phyloP scores from a whole-genome alignment of 2,888 invertebrate genomes.

The Dryobota labecula region DNA sequence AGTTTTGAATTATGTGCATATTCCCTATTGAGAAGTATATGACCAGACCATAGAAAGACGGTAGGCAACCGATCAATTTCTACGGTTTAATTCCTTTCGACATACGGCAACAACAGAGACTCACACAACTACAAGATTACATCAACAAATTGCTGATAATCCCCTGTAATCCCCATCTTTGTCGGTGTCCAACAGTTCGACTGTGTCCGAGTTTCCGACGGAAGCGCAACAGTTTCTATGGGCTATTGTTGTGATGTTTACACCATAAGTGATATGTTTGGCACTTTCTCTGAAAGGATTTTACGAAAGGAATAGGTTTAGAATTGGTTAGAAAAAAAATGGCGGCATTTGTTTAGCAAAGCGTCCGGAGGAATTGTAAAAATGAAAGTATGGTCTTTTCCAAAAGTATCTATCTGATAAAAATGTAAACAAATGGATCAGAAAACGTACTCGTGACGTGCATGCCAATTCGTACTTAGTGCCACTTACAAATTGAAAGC shows the following conservation, averaged over 20 bases:
- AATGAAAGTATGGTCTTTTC: neutral
- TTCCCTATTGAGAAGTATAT: no score
- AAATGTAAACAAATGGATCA: neutral
- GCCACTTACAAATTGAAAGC: no score
- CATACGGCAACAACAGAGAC: neutral
- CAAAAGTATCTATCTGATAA: neutral
- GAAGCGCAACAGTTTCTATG: slow-evolving; percentile 14
- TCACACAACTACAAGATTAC: slow-evolving; percentile 22
- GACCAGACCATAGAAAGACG: neutral
- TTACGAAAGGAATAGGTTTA: neutral
- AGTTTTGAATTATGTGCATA: no score
- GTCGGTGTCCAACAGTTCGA: slow-evolving; percentile 20
- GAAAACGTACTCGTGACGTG: neutral
- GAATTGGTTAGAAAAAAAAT: neutral
- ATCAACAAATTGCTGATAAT: slow-evolving; percentile 36
- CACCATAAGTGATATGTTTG: slow-evolving; percentile 33
- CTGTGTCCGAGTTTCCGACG: slow-evolving; percentile 30
- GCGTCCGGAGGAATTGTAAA: neutral
- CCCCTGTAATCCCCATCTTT: slow-evolving; percentile 14
- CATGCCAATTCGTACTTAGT: neutral
- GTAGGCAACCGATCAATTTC: neutral
- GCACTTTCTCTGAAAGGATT: slow-evolving; percentile 34
- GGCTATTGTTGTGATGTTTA: slow-evolving; percentile 37
- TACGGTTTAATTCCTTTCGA: neutral
- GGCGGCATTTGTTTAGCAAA: neutral